Conservation (phyloP, 1,140 invertebrate genomes). For the Eubasilissa regina region DNA sequence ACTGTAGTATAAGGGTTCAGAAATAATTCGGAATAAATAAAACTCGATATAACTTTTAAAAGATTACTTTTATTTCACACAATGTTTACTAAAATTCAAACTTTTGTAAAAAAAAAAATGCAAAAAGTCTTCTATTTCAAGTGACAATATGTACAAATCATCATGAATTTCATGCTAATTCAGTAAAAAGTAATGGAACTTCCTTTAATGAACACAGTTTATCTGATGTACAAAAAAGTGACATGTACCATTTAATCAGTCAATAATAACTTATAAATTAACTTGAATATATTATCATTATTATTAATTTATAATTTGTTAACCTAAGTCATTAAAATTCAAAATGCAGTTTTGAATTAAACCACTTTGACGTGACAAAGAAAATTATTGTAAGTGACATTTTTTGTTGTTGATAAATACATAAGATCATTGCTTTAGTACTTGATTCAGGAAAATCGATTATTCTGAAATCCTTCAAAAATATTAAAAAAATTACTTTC, state of each 20-base stretch:
- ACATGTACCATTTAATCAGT: slow-evolving; percentile 46
- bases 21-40: background rate
- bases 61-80: slow-evolving; percentile 34
- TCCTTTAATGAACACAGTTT: slow-evolving; percentile 39
- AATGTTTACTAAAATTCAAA: slow-evolving; percentile 34
- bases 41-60: background rate
- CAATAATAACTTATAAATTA: slow-evolving; percentile 51
- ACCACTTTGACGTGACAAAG: no score
- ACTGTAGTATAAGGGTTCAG: no score
- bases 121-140: slow-evolving; percentile 15
- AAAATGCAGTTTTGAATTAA: slow-evolving; percentile 15
- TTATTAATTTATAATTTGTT: slow-evolving; percentile 19
- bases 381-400: no score
- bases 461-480: no score
- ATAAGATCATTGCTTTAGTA: no score
- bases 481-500: no score
- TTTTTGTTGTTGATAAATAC: no score
- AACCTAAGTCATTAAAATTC: slow-evolving; percentile 17
- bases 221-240: slow-evolving; percentile 39
- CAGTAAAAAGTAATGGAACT: background rate
- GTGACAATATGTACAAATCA: slow-evolving; percentile 36
- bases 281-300: slow-evolving; percentile 44
- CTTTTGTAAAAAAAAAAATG: slow-evolving; percentile 21
- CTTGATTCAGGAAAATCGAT: no score
- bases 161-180: slow-evolving; percentile 24